Conservation (phyloP, 2,113 vertebrate species). For the Chionomys nivalis region DNA sequence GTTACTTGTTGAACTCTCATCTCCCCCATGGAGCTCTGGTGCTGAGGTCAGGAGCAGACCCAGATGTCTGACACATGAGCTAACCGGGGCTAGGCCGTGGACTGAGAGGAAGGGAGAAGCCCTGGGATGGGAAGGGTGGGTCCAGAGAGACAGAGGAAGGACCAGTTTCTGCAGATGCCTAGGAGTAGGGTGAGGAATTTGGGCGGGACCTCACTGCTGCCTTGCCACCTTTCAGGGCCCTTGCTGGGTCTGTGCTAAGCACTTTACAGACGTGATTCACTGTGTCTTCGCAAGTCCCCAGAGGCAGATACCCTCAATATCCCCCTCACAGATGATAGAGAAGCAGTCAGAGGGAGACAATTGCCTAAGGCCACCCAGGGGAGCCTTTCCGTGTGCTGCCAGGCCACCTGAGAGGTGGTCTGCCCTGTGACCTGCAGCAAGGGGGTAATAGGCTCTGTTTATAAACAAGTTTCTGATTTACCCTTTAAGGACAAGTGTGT, state of each 20-base stretch:
- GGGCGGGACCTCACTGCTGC: neutral
- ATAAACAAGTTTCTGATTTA: neutral
- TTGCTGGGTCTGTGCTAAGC: neutral
- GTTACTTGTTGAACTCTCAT: neutral
- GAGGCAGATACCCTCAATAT: neutral
- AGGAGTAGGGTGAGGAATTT: slow-evolving; percentile 44
- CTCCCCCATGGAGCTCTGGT: neutral
- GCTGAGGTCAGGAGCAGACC: neutral
- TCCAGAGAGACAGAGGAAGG: neutral
- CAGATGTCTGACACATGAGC: neutral
- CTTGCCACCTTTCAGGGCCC: slow-evolving; percentile 15
- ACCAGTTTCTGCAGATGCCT: neutral
- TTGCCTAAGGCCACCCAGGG: neutral
- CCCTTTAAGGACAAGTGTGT: neutral
- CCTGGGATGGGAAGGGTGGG: neutral
- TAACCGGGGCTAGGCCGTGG: neutral
- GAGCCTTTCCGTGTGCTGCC: neutral
- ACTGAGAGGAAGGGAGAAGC: neutral
- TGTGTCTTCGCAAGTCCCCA: neutral
- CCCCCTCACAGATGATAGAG: neutral
- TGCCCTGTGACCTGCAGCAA: neutral
- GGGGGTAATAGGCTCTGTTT: neutral
- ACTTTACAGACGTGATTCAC: slow-evolving; percentile 54
- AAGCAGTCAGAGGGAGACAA: neutral
- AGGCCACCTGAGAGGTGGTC: neutral